Evolutionary conservation across 2,888 invertebrate genomes (phyloP), one percentile per base, ranked within the genome.

Genomic region (Stegophylla sp.): DNA sequence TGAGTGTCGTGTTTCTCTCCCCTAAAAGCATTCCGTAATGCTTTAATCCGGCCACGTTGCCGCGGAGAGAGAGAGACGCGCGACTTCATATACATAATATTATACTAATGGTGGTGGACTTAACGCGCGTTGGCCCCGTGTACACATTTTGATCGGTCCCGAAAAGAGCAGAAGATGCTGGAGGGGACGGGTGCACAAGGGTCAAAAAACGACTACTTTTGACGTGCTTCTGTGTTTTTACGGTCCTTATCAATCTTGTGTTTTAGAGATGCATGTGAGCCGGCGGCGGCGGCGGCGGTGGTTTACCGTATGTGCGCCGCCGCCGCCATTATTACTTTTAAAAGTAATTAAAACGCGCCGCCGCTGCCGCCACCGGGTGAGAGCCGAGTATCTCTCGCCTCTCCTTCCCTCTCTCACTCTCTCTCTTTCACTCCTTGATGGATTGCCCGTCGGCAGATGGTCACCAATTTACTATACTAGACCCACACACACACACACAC

Each of bases 301-400:
- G 77, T 77, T 77, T 77, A 77, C 77, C 77, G 66, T 71, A 61
- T 71, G 48, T n/a, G n/a, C n/a, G n/a, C n/a, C n/a, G n/a, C n/a
- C n/a, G n/a, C n/a, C 69, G 69, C 69, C 61, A 71, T 79, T 79
- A 79, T 79, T 79, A 79, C 79, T 79, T 79, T 79, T 61, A 71
- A 79, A 79, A 79, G 79, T 79, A 79, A 79, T 79, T 79, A 79
- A 79, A 71, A 71, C 69, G 59, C 63, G 26, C n/a, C n/a, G n/a
- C n/a, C n/a, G n/a, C n/a, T n/a, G n/a, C n/a, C 69, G 69, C 69
- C 61, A 71, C 45, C 53, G 79, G 61, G 71, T 59, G 79, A 59
- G 53, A 28, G 79, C 10, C n/a, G n/a, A n/a, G n/a, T n/a, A n/a
- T n/a, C n/a, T n/a, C n/a, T n/a, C n/a, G n/a, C n/a, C n/a, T n/a